phyloP scores from a whole-genome alignment of 2,797 vertebrate genomes.

The Tapirus indicus region DNA sequence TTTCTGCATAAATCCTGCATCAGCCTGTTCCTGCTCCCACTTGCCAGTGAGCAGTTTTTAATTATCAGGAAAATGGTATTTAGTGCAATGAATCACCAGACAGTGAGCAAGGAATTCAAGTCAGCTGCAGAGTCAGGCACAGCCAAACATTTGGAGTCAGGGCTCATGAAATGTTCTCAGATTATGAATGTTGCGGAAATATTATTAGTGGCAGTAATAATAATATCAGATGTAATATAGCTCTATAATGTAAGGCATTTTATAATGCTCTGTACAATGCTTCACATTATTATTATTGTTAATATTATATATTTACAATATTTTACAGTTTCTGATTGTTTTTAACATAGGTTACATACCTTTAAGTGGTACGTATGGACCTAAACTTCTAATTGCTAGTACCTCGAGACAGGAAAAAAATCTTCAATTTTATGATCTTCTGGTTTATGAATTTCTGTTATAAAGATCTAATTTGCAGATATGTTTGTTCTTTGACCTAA shows the following conservation, averaged over 20 bases:
- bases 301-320: not conserved
- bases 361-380: constrained; percentile 4
- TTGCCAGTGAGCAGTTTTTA: constrained; percentile 77
- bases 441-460: constrained; percentile 84
- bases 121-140: constrained; percentile 64
- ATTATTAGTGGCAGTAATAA: constrained; percentile 55
- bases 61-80: constrained; percentile 80
- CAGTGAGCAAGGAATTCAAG: constrained; percentile 79
- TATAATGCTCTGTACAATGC: not conserved
- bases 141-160: constrained; percentile 69
- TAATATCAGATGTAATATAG: constrained; percentile 49
- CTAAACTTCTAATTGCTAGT: not conserved
- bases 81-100: constrained; percentile 85
- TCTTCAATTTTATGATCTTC: constrained; percentile 71
- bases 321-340: not conserved
- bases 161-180: constrained; percentile 61
- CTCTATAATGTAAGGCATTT: constrained; percentile 1
- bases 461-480: constrained; percentile 75
- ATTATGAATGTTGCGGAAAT: constrained; percentile 73
- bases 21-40: constrained; percentile 71
- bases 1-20: constrained; percentile 71
- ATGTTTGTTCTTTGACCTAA: constrained; percentile 85
- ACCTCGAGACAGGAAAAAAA: not conserved
- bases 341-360: not conserved
- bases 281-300: constrained; percentile 2